A percentile compares a stretch with the other conserved stretches of the same genome.
Evolutionary conservation across 2,113 vertebrate genomes (phyloP).

Genomic region (Perca flavescens): DNA sequence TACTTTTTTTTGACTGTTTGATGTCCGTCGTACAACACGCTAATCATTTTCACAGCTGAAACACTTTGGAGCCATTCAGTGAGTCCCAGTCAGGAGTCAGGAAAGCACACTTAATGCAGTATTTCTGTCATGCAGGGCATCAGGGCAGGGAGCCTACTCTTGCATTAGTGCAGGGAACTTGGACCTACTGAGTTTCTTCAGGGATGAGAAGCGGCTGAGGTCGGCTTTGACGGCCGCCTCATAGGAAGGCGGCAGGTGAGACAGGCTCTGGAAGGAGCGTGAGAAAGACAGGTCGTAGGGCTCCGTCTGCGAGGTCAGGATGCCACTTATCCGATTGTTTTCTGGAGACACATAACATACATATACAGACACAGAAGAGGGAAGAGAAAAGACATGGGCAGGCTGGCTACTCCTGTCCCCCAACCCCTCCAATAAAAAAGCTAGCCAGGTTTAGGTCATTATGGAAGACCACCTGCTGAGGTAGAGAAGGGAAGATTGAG

Average conservation of each 20-base stretch:
- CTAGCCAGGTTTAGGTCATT: slow-evolving; percentile 21
- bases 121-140: slow-evolving; percentile 68
- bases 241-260: slow-evolving; percentile 97
- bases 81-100: slow-evolving; percentile 38
- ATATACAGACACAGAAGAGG: slow-evolving; percentile 77
- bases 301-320: slow-evolving; percentile 97
- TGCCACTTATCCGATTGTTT: slow-evolving; percentile 94
- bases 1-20: neutral
- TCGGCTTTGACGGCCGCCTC: slow-evolving; percentile 96
- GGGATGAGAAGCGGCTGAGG: slow-evolving; percentile 96
- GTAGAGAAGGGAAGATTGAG: slow-evolving; percentile 37
- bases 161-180: slow-evolving; percentile 70
- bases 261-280: slow-evolving; percentile 98
- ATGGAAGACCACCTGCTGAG: slow-evolving; percentile 59
- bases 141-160: slow-evolving; percentile 57
- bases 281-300: slow-evolving; percentile 99
- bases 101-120: slow-evolving; percentile 54
- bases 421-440: neutral
- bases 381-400: slow-evolving; percentile 62
- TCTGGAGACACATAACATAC: slow-evolving; percentile 88
- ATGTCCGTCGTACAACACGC: slow-evolving; percentile 12
- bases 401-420: slow-evolving; percentile 41
- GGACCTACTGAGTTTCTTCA: slow-evolving; percentile 98
- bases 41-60: slow-evolving; percentile 34
- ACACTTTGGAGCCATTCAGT: slow-evolving; percentile 15